These are phyloP conservation scores for Camptogramma bilineatum DNA, from an alignment of 2,888 invertebrate genomes.

Conservation along the genomic window DNA sequence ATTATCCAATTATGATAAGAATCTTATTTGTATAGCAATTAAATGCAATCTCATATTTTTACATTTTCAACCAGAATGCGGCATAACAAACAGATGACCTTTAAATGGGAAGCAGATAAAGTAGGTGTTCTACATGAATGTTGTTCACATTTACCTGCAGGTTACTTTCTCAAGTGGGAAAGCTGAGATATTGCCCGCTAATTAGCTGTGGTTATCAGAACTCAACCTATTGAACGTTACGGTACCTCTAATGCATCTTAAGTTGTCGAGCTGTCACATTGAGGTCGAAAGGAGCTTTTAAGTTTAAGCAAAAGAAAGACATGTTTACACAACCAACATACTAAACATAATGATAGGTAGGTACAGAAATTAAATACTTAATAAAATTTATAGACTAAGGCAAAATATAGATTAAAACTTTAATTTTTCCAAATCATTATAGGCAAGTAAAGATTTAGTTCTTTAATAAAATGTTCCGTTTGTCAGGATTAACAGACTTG, in stretches of 20 bases:
- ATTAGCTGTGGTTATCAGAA: slow-evolving; percentile 46
- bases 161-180: slow-evolving; percentile 54
- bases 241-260: slow-evolving; percentile 29
- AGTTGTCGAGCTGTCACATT: slow-evolving; percentile 11
- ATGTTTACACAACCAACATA: neutral
- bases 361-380: too few relatives aligned
- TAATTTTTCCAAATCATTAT: too few relatives aligned
- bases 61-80: slow-evolving; percentile 3
- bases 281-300: neutral
- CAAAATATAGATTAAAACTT: too few relatives aligned
- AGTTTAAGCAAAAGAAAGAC: neutral
- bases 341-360: neutral
- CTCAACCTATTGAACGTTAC: slow-evolving; percentile 37
- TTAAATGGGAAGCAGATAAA: neutral
- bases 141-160: slow-evolving; percentile 47
- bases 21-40: slow-evolving; percentile 12
- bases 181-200: slow-evolving; percentile 48
- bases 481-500: too few relatives aligned
- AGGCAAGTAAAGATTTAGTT: too few relatives aligned
- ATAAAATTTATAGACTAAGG: too few relatives aligned
- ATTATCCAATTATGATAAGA: slow-evolving; percentile 17
- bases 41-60: slow-evolving; percentile 5
- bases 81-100: slow-evolving; percentile 11
- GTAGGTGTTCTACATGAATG: slow-evolving; percentile 37
- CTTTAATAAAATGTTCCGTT: too few relatives aligned